These are phyloP conservation scores for Oceanites oceanicus DNA, from an alignment of 2,113 vertebrate genomes.

Conservation along the genomic window DNA sequence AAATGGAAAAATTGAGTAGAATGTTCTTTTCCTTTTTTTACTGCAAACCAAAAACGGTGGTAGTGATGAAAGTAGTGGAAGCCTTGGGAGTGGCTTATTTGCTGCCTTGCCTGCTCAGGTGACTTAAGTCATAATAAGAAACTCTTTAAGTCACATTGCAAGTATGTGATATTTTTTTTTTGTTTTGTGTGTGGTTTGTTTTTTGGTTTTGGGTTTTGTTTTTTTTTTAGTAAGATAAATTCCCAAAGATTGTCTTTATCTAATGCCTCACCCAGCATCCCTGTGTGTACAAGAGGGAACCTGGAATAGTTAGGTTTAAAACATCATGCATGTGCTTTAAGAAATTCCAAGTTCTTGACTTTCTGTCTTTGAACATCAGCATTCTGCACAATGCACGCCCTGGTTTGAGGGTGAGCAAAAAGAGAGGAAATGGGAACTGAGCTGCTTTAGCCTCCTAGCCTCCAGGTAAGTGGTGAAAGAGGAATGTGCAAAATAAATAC, in stretches of 20 bases:
- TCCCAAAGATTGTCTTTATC: neutral
- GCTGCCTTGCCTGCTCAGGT: neutral
- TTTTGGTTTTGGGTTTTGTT: too few relatives aligned
- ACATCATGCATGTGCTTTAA: neutral
- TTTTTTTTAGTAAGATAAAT: neutral
- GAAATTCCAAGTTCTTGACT: neutral
- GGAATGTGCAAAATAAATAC: neutral
- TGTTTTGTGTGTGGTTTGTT: too few relatives aligned
- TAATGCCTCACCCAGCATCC: neutral
- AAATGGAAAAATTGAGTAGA: neutral
- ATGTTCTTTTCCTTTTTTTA: neutral
- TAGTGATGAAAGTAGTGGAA: neutral
- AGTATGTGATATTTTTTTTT: neutral
- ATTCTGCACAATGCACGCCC: neutral
- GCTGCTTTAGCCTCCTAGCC: neutral
- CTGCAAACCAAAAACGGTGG: neutral
- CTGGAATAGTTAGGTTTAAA: neutral
- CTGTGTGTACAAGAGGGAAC: neutral
- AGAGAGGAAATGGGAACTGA: neutral
- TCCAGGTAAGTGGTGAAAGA: neutral
- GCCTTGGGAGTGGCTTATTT: neutral
- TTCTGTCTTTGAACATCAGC: neutral
- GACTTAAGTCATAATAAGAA: neutral
- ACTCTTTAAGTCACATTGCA: neutral
- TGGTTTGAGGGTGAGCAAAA: neutral